Base-by-base conservation (phyloP, 2,888 invertebrate genomes). In the Limnephilus lunatus region DNA sequence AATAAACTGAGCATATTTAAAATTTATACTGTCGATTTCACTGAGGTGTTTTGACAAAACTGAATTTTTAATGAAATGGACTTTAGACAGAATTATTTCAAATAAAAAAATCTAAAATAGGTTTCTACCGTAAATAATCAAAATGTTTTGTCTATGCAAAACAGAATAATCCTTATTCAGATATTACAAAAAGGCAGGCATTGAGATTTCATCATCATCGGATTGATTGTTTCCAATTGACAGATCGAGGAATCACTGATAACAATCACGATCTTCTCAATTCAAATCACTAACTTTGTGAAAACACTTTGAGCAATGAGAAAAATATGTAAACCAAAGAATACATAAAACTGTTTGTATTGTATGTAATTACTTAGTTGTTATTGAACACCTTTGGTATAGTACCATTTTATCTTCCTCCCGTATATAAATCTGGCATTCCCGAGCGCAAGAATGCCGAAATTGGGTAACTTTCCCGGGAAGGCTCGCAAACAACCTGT, bases 341-440 rank as follows among this genome's bases (percentile, higher is more conserved):
- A 83, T 83, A 83, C 32, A 35, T 83, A n/a, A n/a, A 48, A 30
- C 48, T 15, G 48, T 48, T 48, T 15, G 48, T 48, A n/a, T 14
- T 44, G 85, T 85, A 5, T 44, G 86, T 44, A 39, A 86, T 44
- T 86, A 48, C 86, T 44, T 86, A 86, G 86, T 48, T n/a, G 86
- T 86, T 86, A 86, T 35, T 86, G 86, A 86, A 86, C 86, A 86
- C 86, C 44, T 44, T 39, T 86, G 86, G 86, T 86, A 30, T 44
- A 86, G 86, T 86, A 86, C 86, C 86, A 30, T 39, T 44, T 86
- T 44, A 48, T 44, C n/a, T 86, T 44, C 48, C 44, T 86, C 48
- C 86, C 86, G 19, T 86, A 86, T 39, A 30, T 86, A 48, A 86
- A 86, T 30, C 30, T n/a, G 30, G 44, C 48, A 86, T 30, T 9